These are phyloP conservation scores for Tiliacea aurago DNA, from an alignment of 2,888 invertebrate species.

Conservation along the genomic window DNA sequence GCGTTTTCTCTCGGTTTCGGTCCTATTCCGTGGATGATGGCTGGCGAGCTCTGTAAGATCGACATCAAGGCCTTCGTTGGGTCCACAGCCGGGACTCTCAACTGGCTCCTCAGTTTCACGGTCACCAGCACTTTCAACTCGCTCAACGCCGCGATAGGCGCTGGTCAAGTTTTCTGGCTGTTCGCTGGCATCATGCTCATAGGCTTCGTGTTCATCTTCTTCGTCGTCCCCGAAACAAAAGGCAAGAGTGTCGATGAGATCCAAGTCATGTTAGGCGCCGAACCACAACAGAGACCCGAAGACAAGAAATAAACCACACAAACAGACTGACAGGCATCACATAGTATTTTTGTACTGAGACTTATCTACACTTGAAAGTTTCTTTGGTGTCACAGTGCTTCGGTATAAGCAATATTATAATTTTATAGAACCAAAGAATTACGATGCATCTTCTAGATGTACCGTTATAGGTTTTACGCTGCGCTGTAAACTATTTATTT, in stretches of 20 bases:
- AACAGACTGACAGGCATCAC: constrained; percentile 76
- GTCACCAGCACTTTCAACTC: constrained; percentile 94
- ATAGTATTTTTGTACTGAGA: constrained; percentile 75
- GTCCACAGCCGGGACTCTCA: constrained; percentile 95
- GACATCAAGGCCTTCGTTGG: constrained; percentile 94
- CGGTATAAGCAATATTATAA: constrained; percentile 71
- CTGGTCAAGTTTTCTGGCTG: constrained; percentile 93
- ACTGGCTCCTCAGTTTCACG: constrained; percentile 95
- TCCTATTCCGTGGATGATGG: constrained; percentile 97
- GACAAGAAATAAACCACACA: constrained; percentile 78
- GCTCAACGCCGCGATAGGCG: constrained; percentile 89
- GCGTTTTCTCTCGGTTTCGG: constrained; percentile 96
- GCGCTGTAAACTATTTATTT: constrained; percentile 61
- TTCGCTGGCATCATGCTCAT: constrained; percentile 92
- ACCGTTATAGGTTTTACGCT: constrained; percentile 54
- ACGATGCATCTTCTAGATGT: constrained; percentile 57
- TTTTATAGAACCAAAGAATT: constrained; percentile 81
- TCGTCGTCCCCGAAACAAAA: constrained; percentile 92
- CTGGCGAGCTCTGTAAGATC: constrained; percentile 94
- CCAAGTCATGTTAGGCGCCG: constrained; percentile 87
- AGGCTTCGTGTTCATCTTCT: constrained; percentile 92
- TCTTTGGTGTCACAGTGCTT: constrained; percentile 70
- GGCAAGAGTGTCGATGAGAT: constrained; percentile 93
- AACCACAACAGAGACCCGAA: constrained; percentile 72
- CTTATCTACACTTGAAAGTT: constrained; percentile 50